phyloP scores from a whole-genome alignment of 2,888 invertebrate species.

The Antheraea yamamai region DNA sequence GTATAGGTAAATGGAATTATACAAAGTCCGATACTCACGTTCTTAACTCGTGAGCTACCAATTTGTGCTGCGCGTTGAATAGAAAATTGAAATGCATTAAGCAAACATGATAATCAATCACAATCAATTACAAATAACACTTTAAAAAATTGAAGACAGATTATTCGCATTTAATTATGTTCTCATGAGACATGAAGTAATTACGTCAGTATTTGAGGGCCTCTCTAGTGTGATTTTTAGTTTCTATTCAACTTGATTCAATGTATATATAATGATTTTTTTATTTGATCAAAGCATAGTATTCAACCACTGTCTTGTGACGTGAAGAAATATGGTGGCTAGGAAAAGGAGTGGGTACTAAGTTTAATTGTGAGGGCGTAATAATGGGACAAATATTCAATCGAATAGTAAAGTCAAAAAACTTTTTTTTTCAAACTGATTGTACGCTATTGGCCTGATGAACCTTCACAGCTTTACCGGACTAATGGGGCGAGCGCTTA shows the following conservation, averaged over 20 bases:
- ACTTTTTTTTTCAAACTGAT: no score
- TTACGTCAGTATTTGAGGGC: constrained; percentile 2
- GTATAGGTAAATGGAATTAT: constrained; percentile 6
- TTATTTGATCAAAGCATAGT: no score
- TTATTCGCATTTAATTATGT: constrained; percentile 33
- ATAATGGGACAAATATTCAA: no score
- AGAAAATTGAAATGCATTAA: constrained; percentile 25
- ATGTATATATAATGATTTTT: not conserved
- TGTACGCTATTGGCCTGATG: no score
- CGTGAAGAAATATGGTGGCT: no score
- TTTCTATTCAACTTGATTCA: not conserved
- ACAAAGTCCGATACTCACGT: constrained; percentile 3
- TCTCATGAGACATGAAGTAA: not conserved
- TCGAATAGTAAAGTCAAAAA: no score
- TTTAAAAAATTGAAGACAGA: constrained; percentile 30
- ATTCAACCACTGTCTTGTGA: no score
- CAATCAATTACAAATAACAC: constrained; percentile 33
- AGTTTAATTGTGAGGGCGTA: no score
- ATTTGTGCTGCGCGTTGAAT: constrained; percentile 12
- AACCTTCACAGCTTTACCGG: no score
- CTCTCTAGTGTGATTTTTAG: not conserved
- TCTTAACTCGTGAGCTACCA: constrained; percentile 16
- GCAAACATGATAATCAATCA: constrained; percentile 31
- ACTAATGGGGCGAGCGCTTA: no score
- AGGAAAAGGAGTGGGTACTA: no score